Conservation (phyloP, 2,113 vertebrate genomes). For the Equus przewalskii region DNA sequence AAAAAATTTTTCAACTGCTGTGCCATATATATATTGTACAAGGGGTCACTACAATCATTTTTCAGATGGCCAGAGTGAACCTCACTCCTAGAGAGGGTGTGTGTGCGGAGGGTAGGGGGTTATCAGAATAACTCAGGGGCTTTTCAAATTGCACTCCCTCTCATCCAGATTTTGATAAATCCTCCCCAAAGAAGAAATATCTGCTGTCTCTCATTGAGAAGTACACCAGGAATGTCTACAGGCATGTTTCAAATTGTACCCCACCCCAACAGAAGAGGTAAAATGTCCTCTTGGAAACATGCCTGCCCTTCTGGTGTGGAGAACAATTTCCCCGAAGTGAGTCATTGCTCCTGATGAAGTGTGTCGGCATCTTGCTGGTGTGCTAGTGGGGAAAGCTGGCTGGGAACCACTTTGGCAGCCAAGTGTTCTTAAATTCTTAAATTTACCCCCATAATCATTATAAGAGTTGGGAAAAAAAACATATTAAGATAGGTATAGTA, state of each 20-base stretch:
- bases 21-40: neutral
- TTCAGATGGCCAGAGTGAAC: neutral
- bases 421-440: constrained; percentile 22
- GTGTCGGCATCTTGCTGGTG: neutral
- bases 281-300: neutral
- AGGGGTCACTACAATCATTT: neutral
- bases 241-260: neutral
- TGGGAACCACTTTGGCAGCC: neutral
- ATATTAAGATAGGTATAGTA: neutral
- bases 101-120: accelerated
- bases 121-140: neutral
- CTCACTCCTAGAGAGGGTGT: neutral
- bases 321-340: neutral
- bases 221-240: neutral
- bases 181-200: neutral
- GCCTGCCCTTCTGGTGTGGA: neutral
- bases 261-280: neutral
- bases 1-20: neutral
- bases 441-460: neutral
- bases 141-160: neutral
- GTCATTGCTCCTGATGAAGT: neutral
- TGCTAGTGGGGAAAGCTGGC: neutral
- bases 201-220: neutral
- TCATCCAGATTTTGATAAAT: neutral
- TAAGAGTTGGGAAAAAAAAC: neutral